Evolutionary conservation across 2,797 vertebrate species (phyloP).

Genomic region (Mustela erminea): DNA sequence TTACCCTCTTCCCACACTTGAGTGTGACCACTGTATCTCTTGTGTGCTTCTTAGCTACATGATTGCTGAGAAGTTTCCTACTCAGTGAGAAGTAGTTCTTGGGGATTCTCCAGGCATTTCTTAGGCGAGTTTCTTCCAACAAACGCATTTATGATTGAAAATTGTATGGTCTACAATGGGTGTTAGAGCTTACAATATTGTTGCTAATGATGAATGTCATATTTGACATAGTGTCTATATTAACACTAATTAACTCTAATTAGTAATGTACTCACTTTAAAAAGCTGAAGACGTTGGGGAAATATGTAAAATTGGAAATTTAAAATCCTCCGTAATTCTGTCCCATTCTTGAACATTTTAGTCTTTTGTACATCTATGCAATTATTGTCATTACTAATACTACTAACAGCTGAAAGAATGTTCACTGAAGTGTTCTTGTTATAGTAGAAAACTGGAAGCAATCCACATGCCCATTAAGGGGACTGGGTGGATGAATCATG

Average conservation of each 20-base stretch:
- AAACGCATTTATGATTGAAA: slow-evolving; percentile 33
- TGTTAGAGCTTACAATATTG: not conserved
- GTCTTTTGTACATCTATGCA: not conserved
- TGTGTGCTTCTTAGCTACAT: not conserved
- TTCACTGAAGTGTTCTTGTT: not conserved
- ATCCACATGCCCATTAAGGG: not conserved
- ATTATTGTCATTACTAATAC: not conserved
- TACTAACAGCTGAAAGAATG: not conserved
- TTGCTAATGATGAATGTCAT: not conserved
- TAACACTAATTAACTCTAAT: slow-evolving; percentile 10
- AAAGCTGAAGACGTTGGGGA: not conserved
- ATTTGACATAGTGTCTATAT: not conserved
- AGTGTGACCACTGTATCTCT: not conserved
- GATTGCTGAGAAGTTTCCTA: not conserved
- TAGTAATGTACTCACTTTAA: slow-evolving; percentile 1
- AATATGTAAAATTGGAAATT: slow-evolving; percentile 26
- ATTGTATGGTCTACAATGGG: not conserved
- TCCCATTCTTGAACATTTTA: slow-evolving; percentile 1
- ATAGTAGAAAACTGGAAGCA: not conserved
- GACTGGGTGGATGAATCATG: not conserved
- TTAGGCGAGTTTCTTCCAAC: not conserved
- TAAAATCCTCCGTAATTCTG: not conserved
- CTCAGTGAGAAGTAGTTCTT: not conserved
- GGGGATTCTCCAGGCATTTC: slow-evolving; percentile 12
- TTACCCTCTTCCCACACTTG: not conserved